Evolutionary conservation across 2,888 invertebrate genomes (phyloP).

Genomic region (Bellardia pandia): DNA sequence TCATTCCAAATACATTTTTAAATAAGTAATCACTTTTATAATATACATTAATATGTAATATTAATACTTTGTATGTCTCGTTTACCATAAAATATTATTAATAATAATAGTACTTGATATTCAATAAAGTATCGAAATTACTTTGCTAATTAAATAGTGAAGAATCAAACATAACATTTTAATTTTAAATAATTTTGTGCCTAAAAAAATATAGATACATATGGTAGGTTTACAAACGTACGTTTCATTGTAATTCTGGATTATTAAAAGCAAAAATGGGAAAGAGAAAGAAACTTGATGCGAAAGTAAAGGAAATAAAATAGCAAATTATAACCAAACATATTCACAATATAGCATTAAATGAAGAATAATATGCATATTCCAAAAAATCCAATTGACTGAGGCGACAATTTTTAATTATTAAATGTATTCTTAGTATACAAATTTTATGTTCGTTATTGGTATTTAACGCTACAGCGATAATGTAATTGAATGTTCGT

Average conservation of each 20-base stretch:
- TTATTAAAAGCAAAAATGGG: conserved; percentile 44
- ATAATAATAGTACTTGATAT: conserved; percentile 59
- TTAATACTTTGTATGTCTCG: conserved; percentile 55
- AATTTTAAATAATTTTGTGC: conserved; percentile 76
- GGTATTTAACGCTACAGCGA: neutral
- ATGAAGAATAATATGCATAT: neutral
- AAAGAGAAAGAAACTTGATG: conserved; percentile 66
- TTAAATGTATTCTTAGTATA: neutral
- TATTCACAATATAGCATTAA: neutral
- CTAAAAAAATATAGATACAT: conserved; percentile 66
- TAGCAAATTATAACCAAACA: neutral
- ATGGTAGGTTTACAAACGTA: conserved; percentile 39
- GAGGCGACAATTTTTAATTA: conserved; percentile 1
- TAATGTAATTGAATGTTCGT: neutral
- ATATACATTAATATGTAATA: conserved; percentile 10
- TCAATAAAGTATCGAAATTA: conserved; percentile 67
- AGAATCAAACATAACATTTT: conserved; percentile 63
- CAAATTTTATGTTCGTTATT: neutral
- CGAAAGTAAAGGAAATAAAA: neutral
- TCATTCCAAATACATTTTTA: conserved; percentile 44
- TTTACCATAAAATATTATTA: conserved; percentile 52
- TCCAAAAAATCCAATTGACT: neutral
- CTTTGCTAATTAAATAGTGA: conserved; percentile 59
- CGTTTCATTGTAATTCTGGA: conserved; percentile 6
- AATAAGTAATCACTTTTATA: conserved; percentile 3